Percentiles rank a stretch among this genome's conserved stretches.
Conservation (phyloP, 2,888 invertebrate species). For the Nasonovia ribisnigri region DNA sequence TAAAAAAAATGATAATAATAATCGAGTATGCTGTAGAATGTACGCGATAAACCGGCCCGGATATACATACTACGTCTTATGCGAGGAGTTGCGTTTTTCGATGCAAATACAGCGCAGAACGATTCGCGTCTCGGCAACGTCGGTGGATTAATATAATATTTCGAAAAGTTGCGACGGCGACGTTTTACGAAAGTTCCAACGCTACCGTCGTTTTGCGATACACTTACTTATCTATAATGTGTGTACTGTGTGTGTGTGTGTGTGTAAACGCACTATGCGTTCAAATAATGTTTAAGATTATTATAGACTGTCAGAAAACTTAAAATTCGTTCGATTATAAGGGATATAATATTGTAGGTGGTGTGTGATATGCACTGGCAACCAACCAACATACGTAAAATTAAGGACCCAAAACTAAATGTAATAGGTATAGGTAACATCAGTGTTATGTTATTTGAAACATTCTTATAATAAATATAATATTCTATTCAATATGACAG, state of each 20-base stretch:
- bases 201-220: neutral
- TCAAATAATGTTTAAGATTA: neutral
- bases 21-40: neutral
- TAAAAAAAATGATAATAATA: constrained; percentile 13
- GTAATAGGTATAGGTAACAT: neutral
- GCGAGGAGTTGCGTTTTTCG: neutral
- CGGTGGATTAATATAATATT: neutral
- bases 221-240: neutral
- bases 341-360: neutral
- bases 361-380: neutral
- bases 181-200: neutral
- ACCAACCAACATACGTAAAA: neutral
- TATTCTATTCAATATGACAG: neutral
- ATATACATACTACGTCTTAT: neutral
- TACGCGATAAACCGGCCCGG: neutral
- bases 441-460: neutral
- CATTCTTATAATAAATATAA: neutral
- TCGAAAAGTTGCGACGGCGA: neutral
- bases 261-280: neutral
- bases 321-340: neutral
- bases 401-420: neutral
- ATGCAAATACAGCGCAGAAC: neutral
- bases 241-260: neutral
- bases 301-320: neutral
- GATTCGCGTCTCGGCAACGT: neutral